Percentiles rank a stretch among this genome's conserved stretches.
Evolutionary conservation across 37 sponge, comb jelly and placozoan species (phyloP).

Genomic region (Crambe crambe): DNA sequence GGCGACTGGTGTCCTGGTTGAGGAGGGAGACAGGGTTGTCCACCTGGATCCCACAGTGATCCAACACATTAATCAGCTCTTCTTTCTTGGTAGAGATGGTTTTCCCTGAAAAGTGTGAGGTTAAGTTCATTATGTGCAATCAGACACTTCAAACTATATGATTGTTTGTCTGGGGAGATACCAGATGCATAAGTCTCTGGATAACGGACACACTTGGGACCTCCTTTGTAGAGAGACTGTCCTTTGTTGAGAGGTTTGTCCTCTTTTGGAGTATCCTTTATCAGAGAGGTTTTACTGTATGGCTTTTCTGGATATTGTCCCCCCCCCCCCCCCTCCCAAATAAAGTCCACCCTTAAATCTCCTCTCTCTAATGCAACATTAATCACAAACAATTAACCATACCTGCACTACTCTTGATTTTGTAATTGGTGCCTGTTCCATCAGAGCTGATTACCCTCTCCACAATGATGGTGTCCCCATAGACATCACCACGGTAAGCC

Average conservation of each 20-base stretch:
- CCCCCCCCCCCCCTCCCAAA: no score
- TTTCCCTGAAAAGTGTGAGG: constrained; percentile 23
- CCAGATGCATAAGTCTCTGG: no score
- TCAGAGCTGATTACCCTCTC: constrained; percentile 69
- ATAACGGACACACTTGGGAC: no score
- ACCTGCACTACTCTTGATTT: constrained; percentile 55
- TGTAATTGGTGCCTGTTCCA: constrained; percentile 84
- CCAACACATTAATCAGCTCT: constrained; percentile 77
- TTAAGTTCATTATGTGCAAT: background rate
- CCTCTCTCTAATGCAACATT: no score
- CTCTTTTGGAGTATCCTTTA: no score
- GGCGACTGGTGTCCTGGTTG: constrained; percentile 93
- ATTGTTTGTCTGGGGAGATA: background rate
- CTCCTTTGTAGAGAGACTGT: no score
- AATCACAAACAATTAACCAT: background rate
- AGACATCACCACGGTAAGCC: constrained; percentile 65
- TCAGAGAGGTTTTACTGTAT: no score
- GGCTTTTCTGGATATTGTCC: no score
- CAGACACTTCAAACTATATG: background rate
- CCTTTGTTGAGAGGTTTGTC: no score
- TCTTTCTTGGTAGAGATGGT: constrained; percentile 89
- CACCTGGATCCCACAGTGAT: constrained; percentile 94
- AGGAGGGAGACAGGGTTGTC: constrained; percentile 97
- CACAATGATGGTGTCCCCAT: constrained; percentile 73
- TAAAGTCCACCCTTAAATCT: no score